These are phyloP conservation scores for Philaethria dido DNA, from an alignment of 2,888 invertebrate species.

Conservation along the genomic window DNA sequence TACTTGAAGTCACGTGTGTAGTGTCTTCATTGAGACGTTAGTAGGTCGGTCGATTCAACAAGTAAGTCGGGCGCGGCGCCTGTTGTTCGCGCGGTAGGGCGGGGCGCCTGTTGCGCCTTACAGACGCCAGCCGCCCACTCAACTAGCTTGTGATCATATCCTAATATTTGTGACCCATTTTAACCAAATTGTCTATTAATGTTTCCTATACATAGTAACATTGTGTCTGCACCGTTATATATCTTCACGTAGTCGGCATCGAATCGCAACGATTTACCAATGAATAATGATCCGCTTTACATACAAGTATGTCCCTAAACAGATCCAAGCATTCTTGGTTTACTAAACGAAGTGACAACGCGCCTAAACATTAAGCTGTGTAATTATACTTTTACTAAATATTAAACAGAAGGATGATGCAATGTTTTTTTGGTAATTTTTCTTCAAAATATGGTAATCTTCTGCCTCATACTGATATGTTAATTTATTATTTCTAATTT, in stretches of 20 bases:
- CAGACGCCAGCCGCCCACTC: slow-evolving; percentile 76
- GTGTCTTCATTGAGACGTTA: slow-evolving; percentile 73
- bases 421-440: neutral
- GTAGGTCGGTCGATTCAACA: slow-evolving; percentile 84
- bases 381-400: neutral
- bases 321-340: slow-evolving; percentile 3
- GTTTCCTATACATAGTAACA: slow-evolving; percentile 4
- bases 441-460: neutral
- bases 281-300: neutral
- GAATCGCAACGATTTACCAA: neutral
- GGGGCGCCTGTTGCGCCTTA: slow-evolving; percentile 80
- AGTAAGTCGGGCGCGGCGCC: slow-evolving; percentile 77
- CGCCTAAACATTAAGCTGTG: neutral
- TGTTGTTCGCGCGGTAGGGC: slow-evolving; percentile 74
- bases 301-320: neutral
- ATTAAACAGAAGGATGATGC: neutral
- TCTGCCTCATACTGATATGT: neutral
- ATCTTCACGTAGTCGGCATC: neutral
- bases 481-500: neutral
- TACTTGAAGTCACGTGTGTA: slow-evolving; percentile 55
- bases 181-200: slow-evolving; percentile 35
- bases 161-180: slow-evolving; percentile 73
- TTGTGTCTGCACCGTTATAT: neutral
- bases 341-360: neutral
- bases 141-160: slow-evolving; percentile 60